A percentile compares a stretch with the other conserved stretches of the same genome.
Conservation (phyloP, 2,797 vertebrate species). For the Hipposideros larvatus region DNA sequence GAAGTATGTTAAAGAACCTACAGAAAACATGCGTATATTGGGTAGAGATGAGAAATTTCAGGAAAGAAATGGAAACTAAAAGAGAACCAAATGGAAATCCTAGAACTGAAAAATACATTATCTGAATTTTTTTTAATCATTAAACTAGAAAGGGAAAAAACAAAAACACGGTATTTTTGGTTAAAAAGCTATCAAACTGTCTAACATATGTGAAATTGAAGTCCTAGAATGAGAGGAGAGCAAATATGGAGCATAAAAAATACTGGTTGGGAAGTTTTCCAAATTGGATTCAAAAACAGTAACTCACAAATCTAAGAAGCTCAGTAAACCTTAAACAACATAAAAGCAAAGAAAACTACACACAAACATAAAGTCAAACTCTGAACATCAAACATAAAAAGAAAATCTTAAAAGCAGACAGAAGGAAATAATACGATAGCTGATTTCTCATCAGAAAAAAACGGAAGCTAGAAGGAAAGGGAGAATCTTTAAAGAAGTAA, state of each 20-base stretch:
- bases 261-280: background rate
- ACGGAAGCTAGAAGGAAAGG: background rate
- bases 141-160: background rate
- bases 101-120: background rate
- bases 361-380: background rate
- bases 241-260: background rate
- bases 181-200: background rate
- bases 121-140: background rate
- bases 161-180: background rate
- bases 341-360: slow-evolving; percentile 9
- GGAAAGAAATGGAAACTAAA: slow-evolving; percentile 5
- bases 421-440: background rate
- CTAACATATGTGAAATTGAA: background rate
- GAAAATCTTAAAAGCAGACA: background rate
- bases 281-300: background rate
- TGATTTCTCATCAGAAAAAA: background rate
- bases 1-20: background rate
- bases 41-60: background rate
- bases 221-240: background rate
- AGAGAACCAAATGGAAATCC: background rate
- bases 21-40: background rate
- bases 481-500: background rate
- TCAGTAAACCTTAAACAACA: background rate
- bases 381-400: background rate
- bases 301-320: slow-evolving; percentile 20